These are phyloP conservation scores for Prietella phreatophila DNA, from an alignment of 2,113 vertebrate species.

Conservation along the genomic window DNA sequence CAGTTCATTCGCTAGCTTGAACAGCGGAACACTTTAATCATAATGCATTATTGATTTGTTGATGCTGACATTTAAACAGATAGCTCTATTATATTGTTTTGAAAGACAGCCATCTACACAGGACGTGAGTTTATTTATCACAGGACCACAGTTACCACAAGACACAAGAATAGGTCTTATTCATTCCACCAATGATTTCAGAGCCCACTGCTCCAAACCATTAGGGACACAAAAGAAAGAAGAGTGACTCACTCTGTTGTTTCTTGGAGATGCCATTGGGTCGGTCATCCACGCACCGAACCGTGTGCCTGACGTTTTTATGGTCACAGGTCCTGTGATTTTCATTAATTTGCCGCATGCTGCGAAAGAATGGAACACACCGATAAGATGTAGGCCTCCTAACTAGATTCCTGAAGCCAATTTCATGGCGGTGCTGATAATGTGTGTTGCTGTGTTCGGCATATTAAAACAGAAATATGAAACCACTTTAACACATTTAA, in stretches of 20 bases:
- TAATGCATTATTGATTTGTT: conserved; percentile 11
- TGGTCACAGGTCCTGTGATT: conserved; percentile 92
- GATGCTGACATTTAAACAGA: conserved; percentile 10
- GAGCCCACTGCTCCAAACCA: not conserved
- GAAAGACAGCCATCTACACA: not conserved
- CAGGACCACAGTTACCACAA: not conserved
- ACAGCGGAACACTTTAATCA: not conserved
- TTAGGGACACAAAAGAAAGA: conserved; percentile 16
- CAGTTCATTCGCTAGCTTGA: not conserved
- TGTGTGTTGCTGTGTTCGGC: conserved; percentile 50
- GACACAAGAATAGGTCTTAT: not conserved
- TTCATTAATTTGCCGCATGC: conserved; percentile 99
- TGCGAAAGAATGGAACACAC: conserved; percentile 72
- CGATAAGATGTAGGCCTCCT: conserved; percentile 61
- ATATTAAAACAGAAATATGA: conserved; percentile 61
- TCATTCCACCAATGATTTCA: not conserved
- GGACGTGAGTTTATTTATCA: not conserved
- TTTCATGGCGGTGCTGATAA: conserved; percentile 67
- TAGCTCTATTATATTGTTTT: conserved; percentile 1
- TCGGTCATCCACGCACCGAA: conserved; percentile 99
- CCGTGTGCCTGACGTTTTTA: conserved; percentile 96
- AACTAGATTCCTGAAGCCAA: conserved; percentile 68
- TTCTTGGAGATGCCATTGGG: conserved; percentile 85
- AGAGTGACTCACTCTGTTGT: conserved; percentile 85
- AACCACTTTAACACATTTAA: conserved; percentile 17